A percentile compares a stretch with the other conserved stretches of the same genome.
Evolutionary conservation across 2,888 invertebrate species (phyloP).

Genomic region (Abscondita cerata): DNA sequence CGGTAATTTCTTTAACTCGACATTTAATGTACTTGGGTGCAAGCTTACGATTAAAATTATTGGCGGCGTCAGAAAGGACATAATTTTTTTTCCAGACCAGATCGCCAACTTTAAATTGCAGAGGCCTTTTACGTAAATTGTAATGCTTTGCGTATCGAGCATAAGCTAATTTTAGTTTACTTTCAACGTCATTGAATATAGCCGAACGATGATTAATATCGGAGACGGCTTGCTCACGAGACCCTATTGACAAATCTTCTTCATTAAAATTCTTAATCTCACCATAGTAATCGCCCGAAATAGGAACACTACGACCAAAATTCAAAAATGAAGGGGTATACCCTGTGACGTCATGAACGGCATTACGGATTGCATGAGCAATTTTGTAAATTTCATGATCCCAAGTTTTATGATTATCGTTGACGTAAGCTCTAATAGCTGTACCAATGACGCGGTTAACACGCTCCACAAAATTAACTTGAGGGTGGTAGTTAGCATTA

Average conservation of each 20-base stretch:
- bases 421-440: conserved; percentile 38
- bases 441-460: conserved; percentile 29
- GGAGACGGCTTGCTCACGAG: not conserved
- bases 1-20: no score
- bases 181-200: no score
- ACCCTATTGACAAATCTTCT: not conserved
- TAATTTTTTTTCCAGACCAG: no score
- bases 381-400: not conserved
- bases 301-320: conserved; percentile 13
- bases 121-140: no score
- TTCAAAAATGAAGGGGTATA: conserved; percentile 24
- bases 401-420: conserved; percentile 28
- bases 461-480: conserved; percentile 17
- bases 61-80: no score
- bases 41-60: no score
- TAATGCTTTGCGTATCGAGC: no score
- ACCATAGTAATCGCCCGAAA: conserved; percentile 5
- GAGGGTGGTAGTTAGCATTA: conserved; percentile 13
- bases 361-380: no score
- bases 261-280: not conserved
- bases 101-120: no score
- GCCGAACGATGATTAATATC: not conserved
- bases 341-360: no score
- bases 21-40: no score
- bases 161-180: no score